These are phyloP conservation scores for Eurypyga helias DNA, from an alignment of 2,113 vertebrate genomes.

Conservation along the genomic window DNA sequence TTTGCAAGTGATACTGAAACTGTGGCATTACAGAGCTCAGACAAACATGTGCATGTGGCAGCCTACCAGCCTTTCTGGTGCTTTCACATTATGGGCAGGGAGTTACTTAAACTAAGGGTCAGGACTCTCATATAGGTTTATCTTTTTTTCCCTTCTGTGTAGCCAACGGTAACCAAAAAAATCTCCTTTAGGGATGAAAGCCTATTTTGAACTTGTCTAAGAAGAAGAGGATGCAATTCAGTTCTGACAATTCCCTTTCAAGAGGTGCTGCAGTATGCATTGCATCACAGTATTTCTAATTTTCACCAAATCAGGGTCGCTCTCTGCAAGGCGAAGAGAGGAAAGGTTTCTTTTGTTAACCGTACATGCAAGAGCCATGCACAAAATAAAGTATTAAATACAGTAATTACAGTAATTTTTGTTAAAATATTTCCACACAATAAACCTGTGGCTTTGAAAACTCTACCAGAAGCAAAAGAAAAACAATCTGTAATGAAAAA, in stretches of 20 bases:
- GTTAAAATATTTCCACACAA: conserved; percentile 47
- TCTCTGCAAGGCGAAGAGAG: background rate
- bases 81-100: background rate
- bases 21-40: background rate
- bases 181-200: conserved; percentile 8
- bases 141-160: background rate
- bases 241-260: conserved; percentile 4
- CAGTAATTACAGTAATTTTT: conserved; percentile 47
- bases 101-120: background rate
- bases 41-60: background rate
- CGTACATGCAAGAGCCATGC: background rate
- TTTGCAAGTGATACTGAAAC: background rate
- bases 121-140: background rate
- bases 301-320: background rate
- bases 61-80: background rate
- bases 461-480: conserved; percentile 41
- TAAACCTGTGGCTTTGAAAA: conserved; percentile 52
- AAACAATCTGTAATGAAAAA: conserved; percentile 43
- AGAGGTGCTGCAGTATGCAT: background rate
- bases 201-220: background rate
- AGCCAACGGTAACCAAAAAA: conserved; percentile 7
- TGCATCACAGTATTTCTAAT: background rate
- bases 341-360: conserved; percentile 12
- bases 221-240: background rate
- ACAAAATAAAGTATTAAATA: conserved; percentile 27